Percentiles rank a stretch among this genome's conserved stretches.
These are phyloP conservation scores for Scrobipalpa costella DNA, from an alignment of 2,888 invertebrate species.

Conservation along the genomic window DNA sequence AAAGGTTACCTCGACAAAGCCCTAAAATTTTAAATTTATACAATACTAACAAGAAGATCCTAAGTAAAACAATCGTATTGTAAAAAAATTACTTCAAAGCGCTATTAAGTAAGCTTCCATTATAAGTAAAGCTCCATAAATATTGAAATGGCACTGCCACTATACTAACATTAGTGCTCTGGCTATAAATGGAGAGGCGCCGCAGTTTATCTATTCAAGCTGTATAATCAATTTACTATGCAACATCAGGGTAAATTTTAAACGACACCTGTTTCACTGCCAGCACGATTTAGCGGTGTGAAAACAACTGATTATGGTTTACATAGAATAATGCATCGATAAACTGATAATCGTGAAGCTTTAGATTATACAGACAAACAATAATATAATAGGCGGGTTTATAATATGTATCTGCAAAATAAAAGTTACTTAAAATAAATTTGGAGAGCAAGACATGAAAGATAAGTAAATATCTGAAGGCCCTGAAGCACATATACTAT, in stretches of 20 bases:
- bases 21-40: not conserved
- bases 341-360: not conserved
- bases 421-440: too few species aligned
- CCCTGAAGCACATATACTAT: not conserved
- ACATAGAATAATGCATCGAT: not conserved
- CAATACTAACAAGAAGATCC: not conserved
- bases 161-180: constrained; percentile 37
- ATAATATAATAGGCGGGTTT: too few species aligned
- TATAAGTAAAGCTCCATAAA: constrained; percentile 35
- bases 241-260: constrained; percentile 38
- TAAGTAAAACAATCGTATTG: not conserved
- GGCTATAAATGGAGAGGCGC: constrained; percentile 36
- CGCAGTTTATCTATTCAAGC: constrained; percentile 39
- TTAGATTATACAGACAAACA: not conserved
- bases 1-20: not conserved
- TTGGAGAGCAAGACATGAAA: too few species aligned
- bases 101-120: constrained; percentile 32
- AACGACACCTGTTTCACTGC: constrained; percentile 19
- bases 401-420: too few species aligned
- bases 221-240: constrained; percentile 39
- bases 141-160: constrained; percentile 33
- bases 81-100: constrained; percentile 5
- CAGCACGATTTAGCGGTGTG: constrained; percentile 16
- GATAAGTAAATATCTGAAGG: too few species aligned
- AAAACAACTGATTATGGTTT: not conserved